phyloP scores from a whole-genome alignment of 1,140 invertebrate species.

The Leptopilina clavipes region DNA sequence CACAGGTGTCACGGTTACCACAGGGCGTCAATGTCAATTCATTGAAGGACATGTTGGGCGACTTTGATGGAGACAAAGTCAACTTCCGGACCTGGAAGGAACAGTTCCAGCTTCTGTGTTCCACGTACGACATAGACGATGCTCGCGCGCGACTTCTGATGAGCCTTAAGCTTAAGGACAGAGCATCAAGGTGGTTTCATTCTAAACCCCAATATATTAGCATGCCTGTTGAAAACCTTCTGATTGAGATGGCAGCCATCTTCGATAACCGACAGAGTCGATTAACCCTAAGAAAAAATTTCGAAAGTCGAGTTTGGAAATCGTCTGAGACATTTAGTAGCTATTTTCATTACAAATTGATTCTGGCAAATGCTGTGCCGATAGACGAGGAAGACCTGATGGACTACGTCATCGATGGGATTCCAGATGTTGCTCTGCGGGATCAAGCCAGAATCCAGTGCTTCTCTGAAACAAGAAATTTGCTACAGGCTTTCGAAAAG shows the following conservation, averaged over 20 bases:
- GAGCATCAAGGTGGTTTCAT: neutral
- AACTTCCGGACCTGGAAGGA: neutral
- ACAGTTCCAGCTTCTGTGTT: constrained; percentile 2
- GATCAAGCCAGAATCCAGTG: neutral
- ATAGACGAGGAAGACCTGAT: neutral
- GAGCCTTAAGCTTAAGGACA: neutral
- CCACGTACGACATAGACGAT: constrained; percentile 30
- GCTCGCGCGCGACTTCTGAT: neutral
- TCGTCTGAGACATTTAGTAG: neutral
- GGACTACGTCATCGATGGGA: neutral
- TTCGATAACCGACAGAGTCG: neutral
- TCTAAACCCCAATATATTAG: neutral
- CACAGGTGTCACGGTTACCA: no score
- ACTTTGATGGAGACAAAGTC: neutral
- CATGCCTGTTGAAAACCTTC: neutral
- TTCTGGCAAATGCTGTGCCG: constrained; percentile 37
- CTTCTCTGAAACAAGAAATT: neutral
- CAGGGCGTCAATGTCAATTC: neutral
- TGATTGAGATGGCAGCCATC: neutral
- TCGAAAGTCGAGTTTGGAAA: neutral
- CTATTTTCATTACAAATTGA: constrained; percentile 34
- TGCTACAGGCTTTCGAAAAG: neutral
- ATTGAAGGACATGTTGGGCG: neutral
- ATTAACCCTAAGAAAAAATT: neutral
- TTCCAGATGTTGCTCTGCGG: neutral